Percentiles rank a stretch among this genome's conserved stretches.
Conservation (phyloP, 2,888 invertebrate species). For the Apamea sordens region DNA sequence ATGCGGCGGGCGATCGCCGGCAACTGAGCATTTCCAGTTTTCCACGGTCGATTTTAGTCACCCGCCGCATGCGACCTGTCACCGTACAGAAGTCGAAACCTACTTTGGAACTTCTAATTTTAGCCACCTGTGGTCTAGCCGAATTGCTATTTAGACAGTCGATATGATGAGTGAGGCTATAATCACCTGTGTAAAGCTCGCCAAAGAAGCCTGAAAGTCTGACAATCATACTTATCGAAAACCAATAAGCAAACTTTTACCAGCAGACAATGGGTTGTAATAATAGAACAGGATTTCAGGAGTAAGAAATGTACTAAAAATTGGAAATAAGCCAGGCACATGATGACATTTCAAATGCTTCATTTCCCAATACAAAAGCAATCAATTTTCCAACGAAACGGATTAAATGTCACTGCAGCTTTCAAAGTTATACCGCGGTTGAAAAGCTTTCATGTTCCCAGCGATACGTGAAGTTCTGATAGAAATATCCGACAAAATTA, state of each 20-base stretch:
- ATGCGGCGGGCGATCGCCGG: too few relatives aligned
- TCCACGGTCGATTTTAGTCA: too few relatives aligned
- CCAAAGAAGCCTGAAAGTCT: background rate
- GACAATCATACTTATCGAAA: background rate
- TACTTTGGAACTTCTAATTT: background rate
- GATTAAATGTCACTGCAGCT: slow-evolving; percentile 19
- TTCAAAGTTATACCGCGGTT: background rate
- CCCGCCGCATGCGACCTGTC: too few relatives aligned
- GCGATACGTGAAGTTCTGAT: background rate
- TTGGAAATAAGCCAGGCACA: background rate
- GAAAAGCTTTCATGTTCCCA: slow-evolving; percentile 10
- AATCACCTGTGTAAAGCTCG: background rate
- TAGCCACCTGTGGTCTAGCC: background rate
- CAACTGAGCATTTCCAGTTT: too few relatives aligned
- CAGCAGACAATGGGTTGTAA: background rate
- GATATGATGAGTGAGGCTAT: too few relatives aligned
- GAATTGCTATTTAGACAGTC: background rate
- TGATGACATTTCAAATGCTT: slow-evolving; percentile 2
- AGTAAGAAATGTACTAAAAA: background rate
- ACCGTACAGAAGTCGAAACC: too few relatives aligned
- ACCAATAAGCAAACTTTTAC: background rate
- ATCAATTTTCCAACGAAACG: slow-evolving; percentile 7
- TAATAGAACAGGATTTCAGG: background rate
- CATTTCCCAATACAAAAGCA: slow-evolving; percentile 17
- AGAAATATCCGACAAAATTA: slow-evolving; percentile 21